Evolutionary conservation across 2,888 invertebrate genomes (phyloP).

Genomic region (Ophion costatus): DNA sequence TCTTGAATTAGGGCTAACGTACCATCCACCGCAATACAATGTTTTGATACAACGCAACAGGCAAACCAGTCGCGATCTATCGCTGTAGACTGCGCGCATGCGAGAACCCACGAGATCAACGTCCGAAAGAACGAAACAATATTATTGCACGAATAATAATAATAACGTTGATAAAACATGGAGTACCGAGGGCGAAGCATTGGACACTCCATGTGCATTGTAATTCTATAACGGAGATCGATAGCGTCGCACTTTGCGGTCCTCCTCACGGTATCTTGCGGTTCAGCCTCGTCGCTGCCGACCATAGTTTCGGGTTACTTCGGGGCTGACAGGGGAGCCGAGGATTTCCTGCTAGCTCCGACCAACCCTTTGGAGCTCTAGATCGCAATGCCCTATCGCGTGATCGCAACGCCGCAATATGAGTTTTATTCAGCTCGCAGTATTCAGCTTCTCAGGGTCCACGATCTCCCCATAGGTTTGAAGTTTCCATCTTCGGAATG

Average conservation of each 20-base stretch:
- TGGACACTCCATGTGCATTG: slow-evolving; percentile 35
- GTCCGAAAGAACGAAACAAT: not conserved
- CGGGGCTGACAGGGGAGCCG: slow-evolving; percentile 27
- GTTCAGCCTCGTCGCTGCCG: slow-evolving; percentile 34
- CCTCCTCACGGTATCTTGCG: slow-evolving; percentile 59
- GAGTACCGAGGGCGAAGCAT: not conserved
- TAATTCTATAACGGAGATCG: slow-evolving; percentile 70
- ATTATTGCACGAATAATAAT: not conserved
- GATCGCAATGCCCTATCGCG: slow-evolving; percentile 24
- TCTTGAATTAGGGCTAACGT: not conserved
- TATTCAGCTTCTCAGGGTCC: too few relatives aligned
- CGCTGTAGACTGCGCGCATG: not conserved
- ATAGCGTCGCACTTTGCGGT: slow-evolving; percentile 71
- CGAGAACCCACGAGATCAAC: not conserved
- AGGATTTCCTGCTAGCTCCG: slow-evolving; percentile 51
- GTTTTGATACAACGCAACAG: not conserved
- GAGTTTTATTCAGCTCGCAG: not conserved
- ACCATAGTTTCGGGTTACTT: slow-evolving; percentile 67
- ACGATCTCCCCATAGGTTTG: too few relatives aligned
- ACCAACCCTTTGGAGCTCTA: slow-evolving; percentile 30
- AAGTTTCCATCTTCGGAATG: too few relatives aligned
- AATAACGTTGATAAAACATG: not conserved
- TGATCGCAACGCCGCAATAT: not conserved
- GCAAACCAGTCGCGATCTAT: slow-evolving; percentile 19
- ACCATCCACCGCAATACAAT: not conserved